These are phyloP conservation scores for Tachysurus fulvidraco DNA, from an alignment of 2,113 vertebrate genomes.

Conservation along the genomic window DNA sequence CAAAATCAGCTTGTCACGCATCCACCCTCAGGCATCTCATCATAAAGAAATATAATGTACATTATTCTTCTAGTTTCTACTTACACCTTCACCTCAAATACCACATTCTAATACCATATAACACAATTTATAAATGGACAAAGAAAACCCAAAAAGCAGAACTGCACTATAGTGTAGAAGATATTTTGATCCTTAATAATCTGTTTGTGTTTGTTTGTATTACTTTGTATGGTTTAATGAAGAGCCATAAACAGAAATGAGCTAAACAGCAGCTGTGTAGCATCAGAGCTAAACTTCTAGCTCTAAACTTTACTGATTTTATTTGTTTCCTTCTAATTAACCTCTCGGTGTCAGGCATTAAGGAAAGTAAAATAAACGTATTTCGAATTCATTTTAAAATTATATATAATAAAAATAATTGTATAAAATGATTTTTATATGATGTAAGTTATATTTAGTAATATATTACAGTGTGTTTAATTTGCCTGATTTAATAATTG, in stretches of 20 bases:
- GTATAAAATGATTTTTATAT: neutral
- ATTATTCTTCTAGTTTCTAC: neutral
- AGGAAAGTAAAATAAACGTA: neutral
- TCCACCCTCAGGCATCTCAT: slow-evolving; percentile 7
- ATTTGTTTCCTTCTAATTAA: neutral
- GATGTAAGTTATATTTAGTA: neutral
- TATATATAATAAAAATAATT: no score
- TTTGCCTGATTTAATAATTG: no score
- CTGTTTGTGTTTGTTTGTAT: neutral
- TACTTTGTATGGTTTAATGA: no score
- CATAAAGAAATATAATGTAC: slow-evolving; percentile 6
- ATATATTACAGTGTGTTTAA: neutral
- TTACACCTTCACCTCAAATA: neutral
- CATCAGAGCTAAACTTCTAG: no score
- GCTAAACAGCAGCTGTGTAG: no score
- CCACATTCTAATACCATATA: neutral
- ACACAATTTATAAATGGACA: neutral
- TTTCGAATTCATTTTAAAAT: neutral
- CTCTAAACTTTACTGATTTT: neutral
- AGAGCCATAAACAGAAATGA: neutral
- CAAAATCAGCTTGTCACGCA: slow-evolving; percentile 35
- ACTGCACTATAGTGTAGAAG: neutral
- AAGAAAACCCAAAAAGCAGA: neutral
- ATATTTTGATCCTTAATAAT: neutral
- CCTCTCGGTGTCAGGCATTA: neutral